A percentile compares a stretch with the other conserved stretches of the same genome.
phyloP scores from a whole-genome alignment of 2,113 vertebrate genomes.

The Thunnus maccoyii region DNA sequence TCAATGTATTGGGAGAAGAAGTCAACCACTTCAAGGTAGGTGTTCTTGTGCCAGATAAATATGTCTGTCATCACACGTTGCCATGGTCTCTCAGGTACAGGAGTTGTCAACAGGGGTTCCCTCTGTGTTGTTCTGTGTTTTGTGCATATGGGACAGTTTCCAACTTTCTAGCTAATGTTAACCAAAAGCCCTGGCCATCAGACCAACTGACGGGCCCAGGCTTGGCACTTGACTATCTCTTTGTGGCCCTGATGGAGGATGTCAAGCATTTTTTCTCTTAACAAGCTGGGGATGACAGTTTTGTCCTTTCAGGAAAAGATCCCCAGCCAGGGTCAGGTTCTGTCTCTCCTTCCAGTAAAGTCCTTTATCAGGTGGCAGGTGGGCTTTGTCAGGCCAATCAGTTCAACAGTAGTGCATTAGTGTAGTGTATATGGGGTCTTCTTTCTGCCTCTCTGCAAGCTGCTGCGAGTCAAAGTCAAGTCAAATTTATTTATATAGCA shows the following conservation, averaged over 20 bases:
- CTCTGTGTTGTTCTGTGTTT: background rate
- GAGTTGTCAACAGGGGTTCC: background rate
- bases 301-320: background rate
- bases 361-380: background rate
- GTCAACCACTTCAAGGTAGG: background rate
- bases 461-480: background rate
- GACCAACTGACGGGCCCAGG: background rate
- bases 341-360: background rate
- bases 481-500: too few relatives aligned
- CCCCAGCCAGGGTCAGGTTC: background rate
- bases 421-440: background rate
- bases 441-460: background rate
- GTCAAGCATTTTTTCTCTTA: background rate
- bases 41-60: background rate
- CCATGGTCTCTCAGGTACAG: conserved; percentile 1
- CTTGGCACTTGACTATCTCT: background rate
- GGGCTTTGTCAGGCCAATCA: background rate
- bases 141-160: too few relatives aligned
- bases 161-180: background rate
- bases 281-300: background rate
- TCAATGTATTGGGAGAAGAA: background rate
- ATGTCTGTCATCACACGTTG: background rate
- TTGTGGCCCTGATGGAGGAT: background rate
- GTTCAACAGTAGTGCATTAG: background rate
- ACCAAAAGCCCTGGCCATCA: background rate